Percentiles rank a stretch among this genome's conserved stretches.
Evolutionary conservation across 2,797 vertebrate species (phyloP).

Genomic region (Leptodactylus fallax): DNA sequence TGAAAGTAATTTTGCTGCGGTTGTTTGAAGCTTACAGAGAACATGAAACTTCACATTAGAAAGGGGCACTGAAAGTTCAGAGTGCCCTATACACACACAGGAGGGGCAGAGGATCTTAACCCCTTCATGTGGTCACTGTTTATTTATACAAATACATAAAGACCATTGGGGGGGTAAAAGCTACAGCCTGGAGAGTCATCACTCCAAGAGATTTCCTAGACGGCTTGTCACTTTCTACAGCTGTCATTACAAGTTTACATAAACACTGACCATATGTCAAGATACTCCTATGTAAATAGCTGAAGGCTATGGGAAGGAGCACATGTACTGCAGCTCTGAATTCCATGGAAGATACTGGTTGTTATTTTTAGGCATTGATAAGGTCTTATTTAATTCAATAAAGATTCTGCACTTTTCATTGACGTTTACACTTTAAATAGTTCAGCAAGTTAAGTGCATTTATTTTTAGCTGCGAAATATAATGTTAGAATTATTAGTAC

Average conservation of each 20-base stretch:
- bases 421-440: background rate
- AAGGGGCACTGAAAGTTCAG: background rate
- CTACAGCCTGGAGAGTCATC: background rate
- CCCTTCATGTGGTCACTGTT: background rate
- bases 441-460: background rate
- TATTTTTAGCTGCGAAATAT: background rate
- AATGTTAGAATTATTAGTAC: background rate
- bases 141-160: background rate
- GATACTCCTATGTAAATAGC: background rate
- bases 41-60: background rate
- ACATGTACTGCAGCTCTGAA: background rate
- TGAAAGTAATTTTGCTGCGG: background rate
- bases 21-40: background rate
- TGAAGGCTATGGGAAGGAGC: background rate
- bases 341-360: background rate
- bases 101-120: background rate
- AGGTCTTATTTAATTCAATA: background rate
- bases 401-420: background rate
- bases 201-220: background rate
- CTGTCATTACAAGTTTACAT: conserved; percentile 6
- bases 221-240: conserved; percentile 32
- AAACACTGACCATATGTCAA: conserved; percentile 12
- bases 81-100: background rate
- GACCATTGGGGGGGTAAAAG: background rate
- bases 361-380: background rate